Base-by-base conservation (phyloP, 1,140 invertebrate species). In the Epicauta chinensis region DNA sequence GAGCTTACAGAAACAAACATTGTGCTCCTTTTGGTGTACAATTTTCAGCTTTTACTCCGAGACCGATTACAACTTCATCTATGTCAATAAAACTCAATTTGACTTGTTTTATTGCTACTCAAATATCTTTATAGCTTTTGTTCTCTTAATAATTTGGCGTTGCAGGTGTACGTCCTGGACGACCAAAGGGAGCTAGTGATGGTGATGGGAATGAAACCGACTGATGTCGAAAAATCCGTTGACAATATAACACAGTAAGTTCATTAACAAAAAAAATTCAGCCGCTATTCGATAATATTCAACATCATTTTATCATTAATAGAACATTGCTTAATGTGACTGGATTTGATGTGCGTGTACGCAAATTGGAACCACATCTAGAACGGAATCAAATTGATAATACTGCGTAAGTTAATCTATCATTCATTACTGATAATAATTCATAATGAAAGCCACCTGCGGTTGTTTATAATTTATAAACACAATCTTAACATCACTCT, bases 141-240 rank as follows among this genome's bases (percentile, higher is more conserved):
- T n/a, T n/a, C n/a, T n/a, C n/a, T n/a, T n/a, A 23, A 3, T 23
- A 23, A 23, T 23, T 23, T 23, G n/a, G n/a, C n/a, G n/a, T n/a
- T 23, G 4, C 58, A 88, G 85, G 81, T 92, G 1, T 89, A 91
- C 67, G 81, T 91, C 4, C 68, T 92, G 36, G 86, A 91, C 55
- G 87, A 89, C 62, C 79, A 82, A 30, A 86, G 85, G 55, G 84
- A 91, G 67, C 75, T 91, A 9, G 81, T 89, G 0, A 77, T 92
- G 63, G 84, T 88, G 0, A 77, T 91, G 50, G 84, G 79, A 2
- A 81, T 80, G 0, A 84, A 80, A 56, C 87, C 89, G 0, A 79
- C 82, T 29, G 81, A 87, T 39, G 79, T 91, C 3, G 87, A 91
- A 62, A 77, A 75, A 16, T 74, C 80, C 49, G 73, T 86, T 31